Base-by-base conservation (phyloP, 2,888 invertebrate species). In the Cheilosia impressa region DNA sequence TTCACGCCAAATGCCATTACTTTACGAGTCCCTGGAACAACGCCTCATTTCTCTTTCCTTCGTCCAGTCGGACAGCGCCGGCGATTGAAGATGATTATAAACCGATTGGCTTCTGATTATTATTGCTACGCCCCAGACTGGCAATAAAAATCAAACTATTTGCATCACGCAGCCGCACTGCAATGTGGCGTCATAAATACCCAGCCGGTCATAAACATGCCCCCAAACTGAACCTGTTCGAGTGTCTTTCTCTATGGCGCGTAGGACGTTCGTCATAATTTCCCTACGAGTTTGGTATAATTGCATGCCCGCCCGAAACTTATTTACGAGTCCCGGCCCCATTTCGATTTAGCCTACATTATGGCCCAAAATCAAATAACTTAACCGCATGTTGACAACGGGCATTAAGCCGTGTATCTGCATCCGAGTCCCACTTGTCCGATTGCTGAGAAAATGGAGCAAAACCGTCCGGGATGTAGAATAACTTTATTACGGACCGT, bases 1-100 rank as follows among this genome's bases (percentile, higher is more conserved):
- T 85, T 72, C 76, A 71, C 85, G 72, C 63, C 80, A 81, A 68
- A 68, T 31, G 65, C 53, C 45, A 47, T 17, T 68, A 57, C 72
- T 80, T 81, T 81, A 81, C 19, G 62, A 62, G 58, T 55, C 53
- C 53, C 27, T 45, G 45, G 45, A 15, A 34, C 43, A 15, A 60
- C 45, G 55, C 45, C 17, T 69, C 69, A 60, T 53, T 58, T 34
- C 69, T 63, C 58, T 50, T 9, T 24, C 60, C 19, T 15, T 24
- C 53, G 27, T 45, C 47, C 45, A 52, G 60, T 7, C 62, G 47
- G 68, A 80, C 76, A 72, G 80, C 71, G 27, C 27, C 27, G 72
- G 76, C 85, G 76, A 85, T 85, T 85, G 85, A 72, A 81, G 85
- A 85, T 85, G 85, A 81, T 85, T 85, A 85, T 81, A 85, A 85